phyloP scores from a whole-genome alignment of 2,888 invertebrate species.

The Drosophila mayaguana region DNA sequence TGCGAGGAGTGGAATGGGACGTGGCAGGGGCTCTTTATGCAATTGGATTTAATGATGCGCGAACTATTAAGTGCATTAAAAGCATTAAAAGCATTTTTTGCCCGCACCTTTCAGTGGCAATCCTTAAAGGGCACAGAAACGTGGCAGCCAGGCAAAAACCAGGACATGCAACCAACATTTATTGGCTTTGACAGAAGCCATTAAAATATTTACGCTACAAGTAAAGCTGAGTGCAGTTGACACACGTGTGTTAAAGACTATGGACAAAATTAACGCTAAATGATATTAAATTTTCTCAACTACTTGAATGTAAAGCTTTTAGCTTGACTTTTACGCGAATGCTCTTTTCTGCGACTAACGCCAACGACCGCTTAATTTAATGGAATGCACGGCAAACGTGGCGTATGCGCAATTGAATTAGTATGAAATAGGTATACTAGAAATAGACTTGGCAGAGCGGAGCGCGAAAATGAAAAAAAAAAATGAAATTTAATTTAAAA shows the following conservation, averaged over 20 bases:
- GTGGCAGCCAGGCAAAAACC: slow-evolving; percentile 28
- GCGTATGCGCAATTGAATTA: slow-evolving; percentile 66
- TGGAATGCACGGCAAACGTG: slow-evolving; percentile 51
- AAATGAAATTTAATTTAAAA: slow-evolving; percentile 62
- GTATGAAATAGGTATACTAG: slow-evolving; percentile 23
- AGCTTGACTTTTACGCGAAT: slow-evolving; percentile 38
- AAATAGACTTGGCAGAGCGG: slow-evolving; percentile 19
- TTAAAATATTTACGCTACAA: slow-evolving; percentile 64
- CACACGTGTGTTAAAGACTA: slow-evolving; percentile 32
- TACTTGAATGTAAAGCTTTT: slow-evolving; percentile 63
- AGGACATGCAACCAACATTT: slow-evolving; percentile 57
- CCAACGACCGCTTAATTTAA: slow-evolving; percentile 54
- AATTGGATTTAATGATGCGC: slow-evolving; percentile 76
- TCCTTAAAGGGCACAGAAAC: slow-evolving; percentile 34
- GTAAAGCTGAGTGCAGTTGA: slow-evolving; percentile 38
- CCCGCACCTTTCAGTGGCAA: slow-evolving; percentile 29
- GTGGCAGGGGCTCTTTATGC: slow-evolving; percentile 43
- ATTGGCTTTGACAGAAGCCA: slow-evolving; percentile 76
- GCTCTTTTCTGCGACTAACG: slow-evolving; percentile 3
- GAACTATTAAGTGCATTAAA: slow-evolving; percentile 76
- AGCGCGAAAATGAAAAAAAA: slow-evolving; percentile 3
- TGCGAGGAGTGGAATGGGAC: not conserved
- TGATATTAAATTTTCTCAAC: slow-evolving; percentile 63
- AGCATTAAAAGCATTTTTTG: slow-evolving; percentile 47
- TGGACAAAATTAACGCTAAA: slow-evolving; percentile 45